A percentile compares a stretch with the other conserved stretches of the same genome.
These are phyloP conservation scores for Planococcus citri DNA, from an alignment of 1,140 invertebrate species.

Conservation along the genomic window DNA sequence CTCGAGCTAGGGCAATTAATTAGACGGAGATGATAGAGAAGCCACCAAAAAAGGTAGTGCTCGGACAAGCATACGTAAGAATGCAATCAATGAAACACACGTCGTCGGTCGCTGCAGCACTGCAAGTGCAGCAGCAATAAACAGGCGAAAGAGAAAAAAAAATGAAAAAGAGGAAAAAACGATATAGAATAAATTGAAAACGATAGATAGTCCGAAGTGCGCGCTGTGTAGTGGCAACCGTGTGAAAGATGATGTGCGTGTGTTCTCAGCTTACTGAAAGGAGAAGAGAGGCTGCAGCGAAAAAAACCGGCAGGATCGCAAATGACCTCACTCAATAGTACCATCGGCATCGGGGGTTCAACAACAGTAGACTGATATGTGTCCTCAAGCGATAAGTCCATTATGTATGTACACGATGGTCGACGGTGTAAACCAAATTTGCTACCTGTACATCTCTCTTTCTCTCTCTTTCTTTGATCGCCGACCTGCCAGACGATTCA, in stretches of 20 bases:
- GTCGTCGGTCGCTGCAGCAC: too few species aligned
- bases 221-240: not conserved
- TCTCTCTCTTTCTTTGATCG: too few species aligned
- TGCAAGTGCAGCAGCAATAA: not conserved
- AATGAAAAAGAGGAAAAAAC: not conserved
- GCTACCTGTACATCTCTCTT: not conserved
- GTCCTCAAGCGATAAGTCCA: not conserved
- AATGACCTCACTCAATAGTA: conserved; percentile 1
- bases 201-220: conserved; percentile 1
- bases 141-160: too few species aligned
- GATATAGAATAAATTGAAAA: conserved; percentile 1
- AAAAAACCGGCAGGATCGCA: not conserved
- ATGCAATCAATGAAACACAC: not conserved
- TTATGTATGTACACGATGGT: not conserved
- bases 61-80: not conserved
- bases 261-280: not conserved
- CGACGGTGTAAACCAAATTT: not conserved
- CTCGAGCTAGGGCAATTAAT: not conserved
- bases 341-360: not conserved
- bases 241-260: conserved; percentile 6
- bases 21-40: not conserved
- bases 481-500: not conserved
- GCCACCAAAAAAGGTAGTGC: not conserved
- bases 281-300: not conserved
- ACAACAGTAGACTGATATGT: not conserved